phyloP scores from a whole-genome alignment of 2,113 vertebrate species.

The Ramphastos sulfuratus region DNA sequence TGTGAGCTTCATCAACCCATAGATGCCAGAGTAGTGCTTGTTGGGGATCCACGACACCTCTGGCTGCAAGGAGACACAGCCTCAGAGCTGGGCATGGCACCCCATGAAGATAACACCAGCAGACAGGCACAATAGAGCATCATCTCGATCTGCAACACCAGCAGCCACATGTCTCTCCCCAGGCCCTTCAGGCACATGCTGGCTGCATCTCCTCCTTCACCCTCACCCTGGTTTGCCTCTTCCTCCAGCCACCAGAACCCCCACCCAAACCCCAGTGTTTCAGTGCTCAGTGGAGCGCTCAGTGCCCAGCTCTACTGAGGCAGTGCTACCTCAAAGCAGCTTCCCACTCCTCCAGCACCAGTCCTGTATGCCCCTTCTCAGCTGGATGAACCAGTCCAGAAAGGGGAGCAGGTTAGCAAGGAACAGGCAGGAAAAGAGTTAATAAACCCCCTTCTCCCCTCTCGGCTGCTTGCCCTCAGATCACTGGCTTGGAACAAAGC shows the following conservation, averaged over 20 bases:
- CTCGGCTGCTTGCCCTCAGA: background rate
- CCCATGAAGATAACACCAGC: accelerated
- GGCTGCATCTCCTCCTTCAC: background rate
- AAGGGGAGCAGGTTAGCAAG: background rate
- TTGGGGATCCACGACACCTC: conserved; percentile 97
- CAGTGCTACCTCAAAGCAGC: background rate
- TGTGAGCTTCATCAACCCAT: conserved; percentile 95
- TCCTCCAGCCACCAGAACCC: background rate
- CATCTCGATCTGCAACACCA: background rate
- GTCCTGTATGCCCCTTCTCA: background rate
- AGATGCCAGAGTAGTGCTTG: conserved; percentile 97
- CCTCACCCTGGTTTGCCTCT: background rate
- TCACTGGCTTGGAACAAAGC: background rate
- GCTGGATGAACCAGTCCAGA: background rate
- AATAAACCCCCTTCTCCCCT: background rate
- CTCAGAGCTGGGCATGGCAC: background rate
- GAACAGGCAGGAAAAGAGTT: background rate
- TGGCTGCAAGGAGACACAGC: conserved; percentile 70
- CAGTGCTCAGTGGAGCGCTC: background rate
- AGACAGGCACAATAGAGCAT: background rate
- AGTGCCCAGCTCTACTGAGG: background rate
- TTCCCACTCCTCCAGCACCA: background rate
- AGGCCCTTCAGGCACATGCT: background rate
- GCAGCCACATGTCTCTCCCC: background rate
- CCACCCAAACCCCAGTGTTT: background rate